Evolutionary conservation across 2,113 vertebrate species (phyloP).

Genomic region (Notiomystis cincta): DNA sequence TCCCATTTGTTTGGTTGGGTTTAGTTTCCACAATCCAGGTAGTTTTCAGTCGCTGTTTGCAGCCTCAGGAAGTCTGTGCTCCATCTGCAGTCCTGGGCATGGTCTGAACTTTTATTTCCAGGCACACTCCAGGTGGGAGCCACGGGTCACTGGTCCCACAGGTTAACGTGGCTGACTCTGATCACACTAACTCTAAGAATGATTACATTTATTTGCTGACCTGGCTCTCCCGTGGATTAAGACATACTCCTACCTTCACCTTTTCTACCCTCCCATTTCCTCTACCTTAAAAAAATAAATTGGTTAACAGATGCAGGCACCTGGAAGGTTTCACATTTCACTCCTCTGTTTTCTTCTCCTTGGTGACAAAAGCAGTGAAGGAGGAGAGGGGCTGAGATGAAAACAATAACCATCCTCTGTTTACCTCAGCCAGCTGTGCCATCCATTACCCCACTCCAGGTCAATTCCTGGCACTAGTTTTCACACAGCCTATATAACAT

Average conservation of each 20-base stretch:
- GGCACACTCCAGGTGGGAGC: background rate
- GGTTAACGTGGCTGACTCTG: constrained; percentile 9
- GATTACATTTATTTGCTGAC: constrained; percentile 41
- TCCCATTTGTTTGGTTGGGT: background rate
- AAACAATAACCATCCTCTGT: background rate
- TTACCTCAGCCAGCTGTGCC: background rate
- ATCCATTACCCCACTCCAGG: background rate
- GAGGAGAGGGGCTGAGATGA: background rate
- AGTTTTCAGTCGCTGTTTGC: background rate
- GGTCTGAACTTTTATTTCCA: background rate
- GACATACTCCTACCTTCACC: constrained; percentile 10
- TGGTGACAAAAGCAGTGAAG: background rate
- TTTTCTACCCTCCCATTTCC: constrained; percentile 30
- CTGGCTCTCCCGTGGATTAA: background rate
- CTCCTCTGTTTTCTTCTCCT: background rate
- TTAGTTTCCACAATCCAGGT: background rate
- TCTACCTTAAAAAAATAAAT: constrained; percentile 9
- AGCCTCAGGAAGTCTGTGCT: background rate
- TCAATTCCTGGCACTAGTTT: background rate
- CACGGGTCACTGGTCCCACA: background rate
- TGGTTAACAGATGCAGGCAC: constrained; percentile 13
- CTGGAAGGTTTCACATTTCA: constrained; percentile 12
- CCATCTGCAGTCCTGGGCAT: background rate
- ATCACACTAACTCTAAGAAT: background rate
- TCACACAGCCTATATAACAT: background rate